Percentiles rank a stretch among this genome's conserved stretches.
Evolutionary conservation across 1,140 invertebrate species (phyloP).

Genomic region (Drosophila oshimai): DNA sequence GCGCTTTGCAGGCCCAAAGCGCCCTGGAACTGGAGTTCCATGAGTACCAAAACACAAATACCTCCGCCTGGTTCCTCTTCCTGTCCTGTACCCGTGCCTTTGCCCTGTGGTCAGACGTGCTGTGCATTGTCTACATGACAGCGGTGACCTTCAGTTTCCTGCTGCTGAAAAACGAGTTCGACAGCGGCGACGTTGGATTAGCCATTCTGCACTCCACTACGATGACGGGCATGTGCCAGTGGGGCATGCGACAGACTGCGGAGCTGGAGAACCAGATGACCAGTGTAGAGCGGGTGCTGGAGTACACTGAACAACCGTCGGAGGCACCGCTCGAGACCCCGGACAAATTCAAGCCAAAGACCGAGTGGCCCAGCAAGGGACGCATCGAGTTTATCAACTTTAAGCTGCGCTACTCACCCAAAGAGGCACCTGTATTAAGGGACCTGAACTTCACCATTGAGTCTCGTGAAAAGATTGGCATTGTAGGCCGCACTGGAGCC

Average conservation of each 20-base stretch:
- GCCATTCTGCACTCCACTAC: conserved; percentile 91
- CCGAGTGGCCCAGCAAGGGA: conserved; percentile 89
- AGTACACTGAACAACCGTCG: conserved; percentile 86
- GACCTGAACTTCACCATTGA: conserved; percentile 87
- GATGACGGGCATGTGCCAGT: conserved; percentile 91
- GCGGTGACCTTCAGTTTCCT: conserved; percentile 85
- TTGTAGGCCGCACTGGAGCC: conserved; percentile 94
- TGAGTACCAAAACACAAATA: conserved; percentile 88
- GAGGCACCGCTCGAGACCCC: conserved; percentile 85
- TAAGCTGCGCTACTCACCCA: conserved; percentile 82
- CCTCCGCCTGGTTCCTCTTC: conserved; percentile 88
- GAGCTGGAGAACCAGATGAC: conserved; percentile 94
- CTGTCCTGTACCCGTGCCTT: conserved; percentile 87
- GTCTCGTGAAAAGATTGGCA: conserved; percentile 90
- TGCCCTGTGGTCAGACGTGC: conserved; percentile 85
- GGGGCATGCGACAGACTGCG: conserved; percentile 93
- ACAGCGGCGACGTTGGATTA: conserved; percentile 89
- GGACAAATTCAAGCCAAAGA: conserved; percentile 84
- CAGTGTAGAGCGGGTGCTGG: conserved; percentile 88
- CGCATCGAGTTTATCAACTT: conserved; percentile 87
- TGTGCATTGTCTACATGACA: conserved; percentile 87
- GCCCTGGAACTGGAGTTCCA: conserved; percentile 87
- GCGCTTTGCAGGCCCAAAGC: conserved; percentile 87
- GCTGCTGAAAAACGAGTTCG: conserved; percentile 83
- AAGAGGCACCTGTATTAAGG: conserved; percentile 85